Evolutionary conservation across 2,113 vertebrate species (phyloP), one percentile per base, ranked within the genome.

Genomic region (Python bivittatus): DNA sequence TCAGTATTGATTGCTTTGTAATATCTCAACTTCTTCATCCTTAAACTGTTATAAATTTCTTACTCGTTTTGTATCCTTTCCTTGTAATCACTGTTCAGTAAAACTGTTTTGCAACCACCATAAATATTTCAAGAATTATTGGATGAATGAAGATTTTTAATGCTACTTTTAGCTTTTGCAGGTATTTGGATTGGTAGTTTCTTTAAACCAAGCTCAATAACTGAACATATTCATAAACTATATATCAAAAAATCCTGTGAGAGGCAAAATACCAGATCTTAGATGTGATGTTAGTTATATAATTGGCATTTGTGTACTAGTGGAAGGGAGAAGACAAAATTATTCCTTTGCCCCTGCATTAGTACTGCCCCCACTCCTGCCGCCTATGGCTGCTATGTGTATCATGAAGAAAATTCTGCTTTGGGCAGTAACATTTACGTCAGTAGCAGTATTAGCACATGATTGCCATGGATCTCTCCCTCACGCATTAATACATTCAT

Each of bases 91-190:
- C 2, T 91, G 72, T 92, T 95, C 88, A 61, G 88, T 94, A 90
- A 96, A 97, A 20, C 38, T 52, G 92, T 95, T 64, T 95, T 93
- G 92, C 29, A 92, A n/a, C 84, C 2, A 90, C 12, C n/a, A 60
- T 38, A 33, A 88, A 86, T 9, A 38, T 83, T 84, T 91, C 92
- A 17, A 2, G 84, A 88, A 42, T 5, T 1, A 25, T 93, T 87
- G 91, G 38, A 84, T 0, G 92, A 52, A 17, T 85, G n/a, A 52
- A 53, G n/a, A 44, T 42, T 33, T 56, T 90, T 83, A 57, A 84
- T 42, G 44, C 79, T 86, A 38, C 22, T 86, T 60, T 44, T 60
- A 84, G 85, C 38, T 95, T 93, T 93, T 33, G 3, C 33, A 93
- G 84, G 53, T 8, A n/a, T 85, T 86, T 88, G 84, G 58, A 33